phyloP scores from a whole-genome alignment of 2,113 vertebrate genomes.

The Tauraco erythrolophus region DNA sequence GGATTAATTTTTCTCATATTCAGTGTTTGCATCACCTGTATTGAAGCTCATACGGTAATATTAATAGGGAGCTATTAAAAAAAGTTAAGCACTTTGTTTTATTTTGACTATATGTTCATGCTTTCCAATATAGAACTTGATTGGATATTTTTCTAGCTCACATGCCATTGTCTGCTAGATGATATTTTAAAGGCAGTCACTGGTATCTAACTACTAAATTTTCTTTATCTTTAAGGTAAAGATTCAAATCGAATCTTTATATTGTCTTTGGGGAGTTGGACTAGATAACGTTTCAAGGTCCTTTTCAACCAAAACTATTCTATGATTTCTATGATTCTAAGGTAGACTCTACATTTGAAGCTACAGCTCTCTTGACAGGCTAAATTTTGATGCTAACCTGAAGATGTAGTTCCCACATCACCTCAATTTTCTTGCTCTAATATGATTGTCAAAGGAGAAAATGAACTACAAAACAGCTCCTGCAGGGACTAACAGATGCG shows the following conservation, averaged over 20 bases:
- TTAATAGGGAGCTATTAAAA: not conserved
- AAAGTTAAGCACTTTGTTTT: not conserved
- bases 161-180: not conserved
- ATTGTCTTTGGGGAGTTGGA: too few species aligned
- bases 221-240: not conserved
- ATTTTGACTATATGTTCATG: not conserved
- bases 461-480: not conserved
- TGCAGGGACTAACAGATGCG: not conserved
- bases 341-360: not conserved
- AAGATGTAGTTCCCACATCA: not conserved
- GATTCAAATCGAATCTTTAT: too few species aligned
- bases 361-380: not conserved
- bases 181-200: not conserved
- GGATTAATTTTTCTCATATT: not conserved
- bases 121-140: not conserved
- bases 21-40: not conserved
- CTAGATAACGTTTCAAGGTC: too few species aligned
- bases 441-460: not conserved
- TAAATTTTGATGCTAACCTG: not conserved
- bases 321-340: too few species aligned
- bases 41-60: not conserved
- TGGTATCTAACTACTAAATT: not conserved
- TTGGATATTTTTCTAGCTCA: not conserved
- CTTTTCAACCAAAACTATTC: too few species aligned
- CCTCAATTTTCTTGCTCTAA: not conserved